Evolutionary conservation across 2,113 vertebrate species (phyloP).

Genomic region (Rhipidura dahli): DNA sequence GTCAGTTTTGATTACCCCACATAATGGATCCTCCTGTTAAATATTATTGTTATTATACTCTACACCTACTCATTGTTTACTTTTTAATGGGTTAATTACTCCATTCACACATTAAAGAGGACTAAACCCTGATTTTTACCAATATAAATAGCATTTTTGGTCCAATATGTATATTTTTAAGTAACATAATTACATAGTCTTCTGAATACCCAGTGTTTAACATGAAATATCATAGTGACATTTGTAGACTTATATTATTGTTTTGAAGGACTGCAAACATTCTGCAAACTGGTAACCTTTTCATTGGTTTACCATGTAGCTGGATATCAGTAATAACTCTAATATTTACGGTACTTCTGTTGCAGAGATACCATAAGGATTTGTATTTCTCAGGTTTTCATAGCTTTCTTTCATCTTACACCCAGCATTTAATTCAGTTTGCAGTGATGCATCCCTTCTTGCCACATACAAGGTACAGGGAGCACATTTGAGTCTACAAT

Average conservation of each 20-base stretch:
- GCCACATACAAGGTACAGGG: not conserved
- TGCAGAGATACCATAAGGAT: not conserved
- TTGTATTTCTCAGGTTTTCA: not conserved
- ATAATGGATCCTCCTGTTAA: not conserved
- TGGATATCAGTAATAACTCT: not conserved
- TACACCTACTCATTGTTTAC: accelerated
- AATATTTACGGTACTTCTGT: not conserved
- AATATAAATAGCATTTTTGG: not conserved
- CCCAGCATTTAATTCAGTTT: not conserved
- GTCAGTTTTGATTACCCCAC: not conserved
- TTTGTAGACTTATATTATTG: accelerated
- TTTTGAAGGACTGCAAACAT: not conserved
- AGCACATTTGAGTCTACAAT: not conserved
- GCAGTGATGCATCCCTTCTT: not conserved
- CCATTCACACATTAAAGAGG: not conserved
- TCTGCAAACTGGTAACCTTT: too few species aligned
- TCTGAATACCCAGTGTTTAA: not conserved
- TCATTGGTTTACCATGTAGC: not conserved
- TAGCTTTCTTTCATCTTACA: not conserved
- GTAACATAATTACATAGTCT: not conserved
- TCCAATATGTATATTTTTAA: not conserved
- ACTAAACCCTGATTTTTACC: not conserved
- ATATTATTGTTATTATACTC: not conserved
- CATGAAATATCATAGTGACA: accelerated
- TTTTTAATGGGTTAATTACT: not conserved